Evolutionary conservation across 2,113 vertebrate species (phyloP).

Genomic region (Psittacula cyanocephala): DNA sequence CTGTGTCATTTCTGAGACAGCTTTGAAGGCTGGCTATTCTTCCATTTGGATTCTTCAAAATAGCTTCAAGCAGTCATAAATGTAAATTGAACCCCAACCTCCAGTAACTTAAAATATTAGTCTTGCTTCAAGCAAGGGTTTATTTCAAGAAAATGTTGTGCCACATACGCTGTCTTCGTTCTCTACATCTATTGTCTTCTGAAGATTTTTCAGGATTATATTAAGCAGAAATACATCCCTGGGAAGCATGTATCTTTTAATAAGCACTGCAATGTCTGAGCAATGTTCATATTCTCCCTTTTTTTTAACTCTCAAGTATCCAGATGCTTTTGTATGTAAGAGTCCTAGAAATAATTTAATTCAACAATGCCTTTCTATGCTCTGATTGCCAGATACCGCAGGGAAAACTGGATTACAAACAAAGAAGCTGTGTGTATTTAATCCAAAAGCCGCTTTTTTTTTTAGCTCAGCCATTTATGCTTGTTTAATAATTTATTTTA

Average conservation of each 20-base stretch:
- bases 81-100: constrained; percentile 21
- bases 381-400: constrained; percentile 1
- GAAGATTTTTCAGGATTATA: not conserved
- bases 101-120: not conserved
- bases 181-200: not conserved
- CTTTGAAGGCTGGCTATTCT: not conserved
- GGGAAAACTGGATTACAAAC: not conserved
- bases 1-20: not conserved
- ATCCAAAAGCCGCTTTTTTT: not conserved
- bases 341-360: constrained; percentile 3
- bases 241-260: not conserved
- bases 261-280: not conserved
- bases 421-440: constrained; percentile 22
- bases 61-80: not conserved
- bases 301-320: not conserved
- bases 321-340: not conserved
- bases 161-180: not conserved
- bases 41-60: not conserved
- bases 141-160: not conserved
- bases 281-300: not conserved
- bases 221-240: not conserved
- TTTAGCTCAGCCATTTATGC: not conserved
- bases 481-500: constrained; percentile 1
- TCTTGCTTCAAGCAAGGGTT: not conserved
- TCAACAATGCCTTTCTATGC: not conserved